Percentiles rank a stretch among this genome's conserved stretches.
phyloP scores from a whole-genome alignment of 2,888 invertebrate species.

The Heteropelma amictum region DNA sequence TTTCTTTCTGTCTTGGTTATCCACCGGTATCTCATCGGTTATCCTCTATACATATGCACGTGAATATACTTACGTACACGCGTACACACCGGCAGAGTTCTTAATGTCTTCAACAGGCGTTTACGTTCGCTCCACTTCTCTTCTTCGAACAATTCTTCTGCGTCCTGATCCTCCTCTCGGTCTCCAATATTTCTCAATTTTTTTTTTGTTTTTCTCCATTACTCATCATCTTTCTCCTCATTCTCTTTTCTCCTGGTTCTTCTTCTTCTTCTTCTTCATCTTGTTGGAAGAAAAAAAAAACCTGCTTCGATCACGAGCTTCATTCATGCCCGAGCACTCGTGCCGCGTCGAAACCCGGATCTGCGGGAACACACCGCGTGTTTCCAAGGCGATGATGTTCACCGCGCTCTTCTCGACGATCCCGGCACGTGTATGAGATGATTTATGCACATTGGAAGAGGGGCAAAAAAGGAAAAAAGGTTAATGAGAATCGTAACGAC shows the following conservation, averaged over 20 bases:
- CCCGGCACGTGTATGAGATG: too few species aligned
- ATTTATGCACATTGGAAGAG: not conserved
- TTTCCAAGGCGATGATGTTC: slow-evolving; percentile 23
- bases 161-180: not conserved
- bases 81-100: slow-evolving; percentile 9
- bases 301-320: slow-evolving; percentile 31
- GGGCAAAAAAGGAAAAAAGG: not conserved
- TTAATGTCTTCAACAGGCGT: slow-evolving; percentile 21
- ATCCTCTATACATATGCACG: slow-evolving; percentile 9
- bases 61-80: not conserved
- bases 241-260: not conserved
- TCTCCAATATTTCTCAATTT: not conserved
- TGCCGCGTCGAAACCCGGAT: slow-evolving; percentile 39
- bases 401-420: not conserved
- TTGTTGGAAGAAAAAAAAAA: slow-evolving; percentile 22
- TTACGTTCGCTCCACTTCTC: slow-evolving; percentile 40
- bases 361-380: slow-evolving; percentile 6
- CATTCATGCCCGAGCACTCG: slow-evolving; percentile 45
- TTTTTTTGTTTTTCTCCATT: not conserved
- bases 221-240: not conserved
- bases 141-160: slow-evolving; percentile 12
- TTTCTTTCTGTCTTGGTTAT: slow-evolving; percentile 25
- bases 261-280: too few species aligned
- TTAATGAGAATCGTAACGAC: not conserved
- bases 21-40: slow-evolving; percentile 27